A percentile compares a stretch with the other conserved stretches of the same genome.
Conservation (phyloP, 2,888 invertebrate species). For the Formica aserva region DNA sequence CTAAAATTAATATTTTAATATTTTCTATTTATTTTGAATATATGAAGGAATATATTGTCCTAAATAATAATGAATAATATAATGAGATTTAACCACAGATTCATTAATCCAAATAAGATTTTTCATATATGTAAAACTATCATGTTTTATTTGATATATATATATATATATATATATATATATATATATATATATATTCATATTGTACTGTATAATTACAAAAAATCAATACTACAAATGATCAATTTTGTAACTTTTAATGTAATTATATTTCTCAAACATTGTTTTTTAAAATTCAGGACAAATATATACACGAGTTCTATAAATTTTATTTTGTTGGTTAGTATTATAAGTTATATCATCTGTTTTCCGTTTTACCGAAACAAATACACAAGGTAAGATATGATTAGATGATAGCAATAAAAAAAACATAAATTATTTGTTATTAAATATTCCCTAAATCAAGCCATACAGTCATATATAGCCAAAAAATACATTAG, state of each 20-base stretch:
- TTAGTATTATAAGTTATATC: background rate
- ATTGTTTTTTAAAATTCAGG: background rate
- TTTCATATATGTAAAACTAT: background rate
- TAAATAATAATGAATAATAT: background rate
- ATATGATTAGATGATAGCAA: slow-evolving; percentile 10
- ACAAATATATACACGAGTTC: background rate
- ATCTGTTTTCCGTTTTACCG: background rate
- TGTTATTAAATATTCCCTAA: background rate
- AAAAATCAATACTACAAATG: background rate
- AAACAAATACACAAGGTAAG: background rate
- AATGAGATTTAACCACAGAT: background rate
- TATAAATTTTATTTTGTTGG: background rate
- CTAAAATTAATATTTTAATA: slow-evolving; percentile 12
- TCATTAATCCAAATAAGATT: background rate
- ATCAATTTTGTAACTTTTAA: background rate
- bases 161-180: too few species aligned
- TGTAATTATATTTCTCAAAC: background rate
- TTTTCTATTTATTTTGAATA: slow-evolving; percentile 12
- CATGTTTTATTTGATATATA: too few species aligned
- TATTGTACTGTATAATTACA: background rate
- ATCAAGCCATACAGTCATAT: slow-evolving; percentile 19
- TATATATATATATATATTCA: background rate
- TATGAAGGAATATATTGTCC: background rate
- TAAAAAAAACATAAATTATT: background rate
- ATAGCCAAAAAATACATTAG: slow-evolving; percentile 12